Base-by-base conservation (phyloP, 1,140 invertebrate genomes). In the Sarcophaga bullata region DNA sequence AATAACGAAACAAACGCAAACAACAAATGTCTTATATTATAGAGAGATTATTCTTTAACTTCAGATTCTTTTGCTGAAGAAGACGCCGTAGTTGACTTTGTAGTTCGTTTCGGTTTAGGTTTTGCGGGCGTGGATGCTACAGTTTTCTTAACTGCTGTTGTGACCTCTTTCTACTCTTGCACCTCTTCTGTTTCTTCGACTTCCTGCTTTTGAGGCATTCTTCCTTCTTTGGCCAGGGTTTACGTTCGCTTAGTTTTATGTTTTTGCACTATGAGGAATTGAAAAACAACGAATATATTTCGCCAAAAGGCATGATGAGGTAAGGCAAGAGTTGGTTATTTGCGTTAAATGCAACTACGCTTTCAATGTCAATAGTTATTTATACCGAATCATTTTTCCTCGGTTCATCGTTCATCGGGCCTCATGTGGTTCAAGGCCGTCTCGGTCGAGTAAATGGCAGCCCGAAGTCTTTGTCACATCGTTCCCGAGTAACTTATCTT, bases 391-490 rank as follows among this genome's bases (percentile, higher is more conserved):
- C 94, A 85, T 95, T 94, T n/a, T 81, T 95, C 94, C 81, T 95
- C 94, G n/a, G n/a, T 85, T 95, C 94, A 85, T 93, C 94, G n/a
- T 46, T 93, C 94, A 84, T 94, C 94, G 83, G 92, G 91, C 10
- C 10, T 90, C 82, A 50, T 83, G 90, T 1, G 91, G 91, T 82
- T 93, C 93, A 37, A 92, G n/a, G n/a, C n/a, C n/a, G n/a, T n/a
- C n/a, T n/a, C n/a, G n/a, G n/a, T n/a, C n/a, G n/a, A n/a, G n/a
- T n/a, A n/a, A n/a, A n/a, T n/a, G n/a, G n/a, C n/a, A n/a, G n/a
- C 1, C 93, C 94, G 73, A 95, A 91, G 87, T 95, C 94, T 87
- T 95, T 95, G 85, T 95, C 94, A 95, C 94, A 88, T 95, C 94
- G n/a, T 19, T 94, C 94, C 94, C 94, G 95, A n/a, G n/a, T 8